Evolutionary conservation across 2,113 vertebrate genomes (phyloP).

Genomic region (Caranx ignobilis): DNA sequence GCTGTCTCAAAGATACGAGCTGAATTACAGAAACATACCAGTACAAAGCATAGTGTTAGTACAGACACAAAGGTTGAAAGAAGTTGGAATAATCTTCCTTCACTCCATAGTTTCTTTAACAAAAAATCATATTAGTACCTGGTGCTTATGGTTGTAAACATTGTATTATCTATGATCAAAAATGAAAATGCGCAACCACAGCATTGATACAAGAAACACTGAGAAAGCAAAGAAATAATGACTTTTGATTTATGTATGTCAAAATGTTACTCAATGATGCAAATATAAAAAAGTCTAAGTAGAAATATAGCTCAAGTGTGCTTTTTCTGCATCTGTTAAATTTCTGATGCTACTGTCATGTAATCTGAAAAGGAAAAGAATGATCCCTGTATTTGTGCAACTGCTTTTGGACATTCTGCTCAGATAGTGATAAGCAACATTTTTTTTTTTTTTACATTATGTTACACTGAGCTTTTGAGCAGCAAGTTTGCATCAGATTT

Average conservation of each 20-base stretch:
- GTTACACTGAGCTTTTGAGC: background rate
- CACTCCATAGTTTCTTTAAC: too few relatives aligned
- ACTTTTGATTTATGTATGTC: background rate
- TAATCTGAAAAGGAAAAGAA: background rate
- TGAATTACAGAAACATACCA: rapidly evolving
- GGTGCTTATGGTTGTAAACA: background rate
- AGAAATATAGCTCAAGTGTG: background rate
- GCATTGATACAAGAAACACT: background rate
- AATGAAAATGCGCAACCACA: background rate
- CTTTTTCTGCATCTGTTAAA: background rate
- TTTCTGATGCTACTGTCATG: too few relatives aligned
- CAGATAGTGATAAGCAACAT: background rate
- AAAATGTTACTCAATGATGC: background rate
- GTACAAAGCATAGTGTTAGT: rapidly evolving
- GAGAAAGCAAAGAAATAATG: background rate
- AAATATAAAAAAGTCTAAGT: background rate
- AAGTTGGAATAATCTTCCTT: rapidly evolving
- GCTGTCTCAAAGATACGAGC: constrained; percentile 6
- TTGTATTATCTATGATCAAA: background rate
- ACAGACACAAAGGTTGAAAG: rapidly evolving
- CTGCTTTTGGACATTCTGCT: background rate
- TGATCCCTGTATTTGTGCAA: background rate
- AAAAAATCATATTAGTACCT: background rate
- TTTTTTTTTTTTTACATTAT: background rate
- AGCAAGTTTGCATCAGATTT: background rate